Conservation (phyloP, 2,888 invertebrate species). For the Serripes groenlandicus region DNA sequence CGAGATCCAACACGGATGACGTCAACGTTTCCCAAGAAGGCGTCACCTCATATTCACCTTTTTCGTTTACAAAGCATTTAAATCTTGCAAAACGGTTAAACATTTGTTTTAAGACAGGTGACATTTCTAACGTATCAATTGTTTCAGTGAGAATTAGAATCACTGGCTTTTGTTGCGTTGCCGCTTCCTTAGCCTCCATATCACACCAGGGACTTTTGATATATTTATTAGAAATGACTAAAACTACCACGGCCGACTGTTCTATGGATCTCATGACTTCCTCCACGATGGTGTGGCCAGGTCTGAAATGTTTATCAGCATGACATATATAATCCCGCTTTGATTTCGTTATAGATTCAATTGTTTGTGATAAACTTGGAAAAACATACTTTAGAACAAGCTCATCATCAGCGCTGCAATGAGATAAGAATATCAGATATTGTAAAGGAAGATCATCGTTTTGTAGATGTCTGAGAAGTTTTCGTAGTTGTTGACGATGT, state of each 20-base stretch:
- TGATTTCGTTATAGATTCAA: neutral
- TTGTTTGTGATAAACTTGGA: neutral
- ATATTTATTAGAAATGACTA: neutral
- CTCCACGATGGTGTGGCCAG: neutral
- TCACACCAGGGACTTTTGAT: slow-evolving; percentile 11
- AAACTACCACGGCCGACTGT: neutral
- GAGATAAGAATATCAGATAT: slow-evolving; percentile 7
- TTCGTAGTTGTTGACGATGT: neutral
- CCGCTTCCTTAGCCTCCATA: slow-evolving; percentile 7
- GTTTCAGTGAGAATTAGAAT: slow-evolving; percentile 1
- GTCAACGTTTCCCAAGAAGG: neutral
- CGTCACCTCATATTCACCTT: neutral
- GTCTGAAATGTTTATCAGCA: slow-evolving; percentile 17
- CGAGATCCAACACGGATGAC: neutral
- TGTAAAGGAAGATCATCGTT: neutral
- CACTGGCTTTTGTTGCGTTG: slow-evolving; percentile 12
- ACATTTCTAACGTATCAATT: neutral
- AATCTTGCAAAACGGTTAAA: slow-evolving; percentile 1
- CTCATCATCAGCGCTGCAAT: neutral
- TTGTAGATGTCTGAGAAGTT: neutral
- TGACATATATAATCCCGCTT: neutral
- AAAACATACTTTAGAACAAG: neutral
- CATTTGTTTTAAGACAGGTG: neutral
- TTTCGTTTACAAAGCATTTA: neutral
- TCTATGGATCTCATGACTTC: slow-evolving; percentile 17